Base-by-base conservation (phyloP, 2,113 vertebrate species). In the Bostrychus sinensis region DNA sequence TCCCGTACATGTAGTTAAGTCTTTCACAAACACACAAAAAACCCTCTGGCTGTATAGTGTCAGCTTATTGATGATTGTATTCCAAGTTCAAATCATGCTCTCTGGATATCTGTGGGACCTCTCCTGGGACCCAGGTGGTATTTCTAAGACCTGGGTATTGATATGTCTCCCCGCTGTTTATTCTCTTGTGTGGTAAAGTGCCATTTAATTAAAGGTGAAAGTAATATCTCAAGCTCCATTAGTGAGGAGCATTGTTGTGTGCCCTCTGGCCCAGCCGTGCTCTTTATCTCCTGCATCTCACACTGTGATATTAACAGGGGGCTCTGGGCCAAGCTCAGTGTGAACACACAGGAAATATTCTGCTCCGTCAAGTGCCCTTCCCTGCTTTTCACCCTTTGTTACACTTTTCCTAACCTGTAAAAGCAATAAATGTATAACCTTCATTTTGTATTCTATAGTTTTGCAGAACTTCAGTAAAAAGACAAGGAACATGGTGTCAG, bases 381-480 rank as follows among this genome's bases (percentile, higher is more conserved):
- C 6, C 30, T 22, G 1, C 12, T 13, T 70, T 39, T 66, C 60
- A 62, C 50, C 48, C 45, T 25, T 23, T 6, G 8, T 39, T 55
- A 22, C 56, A 28, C 66, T 41, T 58, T 54, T 30, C 66, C 66
- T 3, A 26, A 74, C 26, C 56, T 75, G 55, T 57, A 48, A 70
- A 48, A 69, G 43, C 34, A 10, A 57, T 62, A 39, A 55, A 46
- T 25, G 55, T 62, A 11, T 80, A 51, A 2, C 37, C 14, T 71
- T 73, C 81, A 41, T 88, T 56, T 70, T 62, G 12, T 63, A 14
- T 75, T 66, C 78, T 50, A 62, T 89, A 95, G 94, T 94, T 87
- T 90, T 97, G 69, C 93, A 96, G 68, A 92, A 91, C 45, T 96
- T 96, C 72, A 93, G 93, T 90, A 84, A 13, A 1, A 94, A 94